A percentile compares a stretch with the other conserved stretches of the same genome.
These are phyloP conservation scores for Eulemur coronatus DNA, from an alignment of 2,797 vertebrate species.

Conservation along the genomic window DNA sequence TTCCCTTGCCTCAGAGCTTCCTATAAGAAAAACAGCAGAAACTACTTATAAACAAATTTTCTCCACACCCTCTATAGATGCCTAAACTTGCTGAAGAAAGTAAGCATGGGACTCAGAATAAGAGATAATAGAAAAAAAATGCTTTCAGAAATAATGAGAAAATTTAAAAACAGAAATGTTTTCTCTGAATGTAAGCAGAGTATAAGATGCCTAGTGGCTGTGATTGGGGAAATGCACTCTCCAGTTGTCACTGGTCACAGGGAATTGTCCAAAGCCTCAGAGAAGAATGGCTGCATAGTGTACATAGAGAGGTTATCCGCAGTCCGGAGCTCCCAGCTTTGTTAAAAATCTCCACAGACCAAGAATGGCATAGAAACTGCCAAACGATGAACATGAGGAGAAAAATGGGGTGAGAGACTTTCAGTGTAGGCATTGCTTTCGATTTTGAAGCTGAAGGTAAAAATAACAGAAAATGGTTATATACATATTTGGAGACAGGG, in stretches of 20 bases:
- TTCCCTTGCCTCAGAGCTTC: background rate
- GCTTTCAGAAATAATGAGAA: background rate
- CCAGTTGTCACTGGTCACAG: background rate
- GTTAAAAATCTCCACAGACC: background rate
- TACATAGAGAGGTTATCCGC: fast-evolving
- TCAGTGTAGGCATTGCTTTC: background rate
- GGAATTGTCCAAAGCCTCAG: background rate
- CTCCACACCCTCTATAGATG: background rate
- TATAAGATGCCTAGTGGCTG: background rate
- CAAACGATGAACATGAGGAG: background rate
- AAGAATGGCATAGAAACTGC: background rate
- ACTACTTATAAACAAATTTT: background rate
- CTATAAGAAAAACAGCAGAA: background rate
- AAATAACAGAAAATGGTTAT: background rate
- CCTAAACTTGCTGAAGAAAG: background rate
- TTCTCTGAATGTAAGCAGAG: background rate
- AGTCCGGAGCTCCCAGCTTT: background rate
- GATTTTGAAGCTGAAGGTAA: background rate
- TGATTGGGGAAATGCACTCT: background rate
- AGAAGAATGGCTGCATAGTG: background rate
- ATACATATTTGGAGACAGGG: background rate
- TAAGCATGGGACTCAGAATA: background rate
- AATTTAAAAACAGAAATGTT: background rate
- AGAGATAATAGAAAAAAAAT: background rate
- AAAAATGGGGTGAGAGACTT: background rate